phyloP scores from a whole-genome alignment of 2,113 vertebrate genomes.

The Polypterus bichir region DNA sequence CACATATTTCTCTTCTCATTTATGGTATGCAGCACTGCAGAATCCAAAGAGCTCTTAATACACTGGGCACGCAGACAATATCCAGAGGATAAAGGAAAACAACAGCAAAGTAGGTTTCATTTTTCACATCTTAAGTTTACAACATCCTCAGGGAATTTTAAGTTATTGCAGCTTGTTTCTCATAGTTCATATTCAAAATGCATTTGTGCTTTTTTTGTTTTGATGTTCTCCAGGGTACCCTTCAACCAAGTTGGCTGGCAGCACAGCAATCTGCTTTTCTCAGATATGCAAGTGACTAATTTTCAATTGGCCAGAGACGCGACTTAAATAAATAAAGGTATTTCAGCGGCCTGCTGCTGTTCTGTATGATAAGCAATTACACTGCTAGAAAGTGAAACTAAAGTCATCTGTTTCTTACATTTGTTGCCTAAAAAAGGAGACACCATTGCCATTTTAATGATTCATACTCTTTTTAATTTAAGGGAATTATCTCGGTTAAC shows the following conservation, averaged over 20 bases:
- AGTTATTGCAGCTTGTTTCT: conserved; percentile 28
- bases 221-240: conserved; percentile 36
- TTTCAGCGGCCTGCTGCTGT: conserved; percentile 55
- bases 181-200: conserved; percentile 26
- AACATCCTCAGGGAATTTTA: conserved; percentile 36
- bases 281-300: conserved; percentile 57
- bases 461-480: conserved; percentile 63
- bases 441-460: conserved; percentile 53
- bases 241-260: conserved; percentile 32
- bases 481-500: conserved; percentile 62
- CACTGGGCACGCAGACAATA: not conserved
- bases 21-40: too few species aligned
- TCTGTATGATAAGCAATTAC: conserved; percentile 73
- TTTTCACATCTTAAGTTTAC: conserved; percentile 33
- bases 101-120: conserved; percentile 4
- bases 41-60: not conserved
- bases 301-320: conserved; percentile 60
- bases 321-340: conserved; percentile 66
- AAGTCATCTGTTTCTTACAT: conserved; percentile 60
- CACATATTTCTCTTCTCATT: too few species aligned
- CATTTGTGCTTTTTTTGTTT: conserved; percentile 32
- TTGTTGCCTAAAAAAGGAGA: conserved; percentile 61
- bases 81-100: conserved; percentile 1
- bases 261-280: conserved; percentile 45
- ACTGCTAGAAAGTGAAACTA: conserved; percentile 46